These are phyloP conservation scores for Drosophila repletoides DNA, from an alignment of 1,140 invertebrate species.

Conservation along the genomic window DNA sequence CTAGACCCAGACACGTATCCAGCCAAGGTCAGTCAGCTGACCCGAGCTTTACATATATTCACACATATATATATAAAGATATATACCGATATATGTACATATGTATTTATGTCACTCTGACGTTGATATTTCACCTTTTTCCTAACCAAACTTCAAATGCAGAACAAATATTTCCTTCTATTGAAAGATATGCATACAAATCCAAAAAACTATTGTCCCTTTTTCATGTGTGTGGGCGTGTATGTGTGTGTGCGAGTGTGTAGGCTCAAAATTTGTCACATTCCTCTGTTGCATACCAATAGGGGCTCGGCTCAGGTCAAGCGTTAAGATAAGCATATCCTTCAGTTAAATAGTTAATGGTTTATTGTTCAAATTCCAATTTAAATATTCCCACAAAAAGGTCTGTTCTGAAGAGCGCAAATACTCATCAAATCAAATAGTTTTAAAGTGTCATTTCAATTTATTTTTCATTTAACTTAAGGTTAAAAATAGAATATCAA, in stretches of 20 bases:
- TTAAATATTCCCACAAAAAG: constrained; percentile 1
- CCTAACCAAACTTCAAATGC: not conserved
- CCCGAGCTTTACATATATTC: constrained; percentile 2
- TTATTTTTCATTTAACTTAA: too few relatives aligned
- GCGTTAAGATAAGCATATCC: constrained; percentile 26
- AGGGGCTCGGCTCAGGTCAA: constrained; percentile 24
- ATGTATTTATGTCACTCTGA: not conserved
- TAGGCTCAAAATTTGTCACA: constrained; percentile 8
- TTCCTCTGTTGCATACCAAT: constrained; percentile 9
- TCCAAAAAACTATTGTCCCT: constrained; percentile 20
- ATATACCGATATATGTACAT: not conserved
- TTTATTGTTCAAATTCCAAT: too few relatives aligned
- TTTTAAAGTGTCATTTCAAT: too few relatives aligned
- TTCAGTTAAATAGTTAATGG: not conserved
- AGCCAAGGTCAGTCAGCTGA: constrained; percentile 23
- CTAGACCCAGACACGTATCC: too few relatives aligned
- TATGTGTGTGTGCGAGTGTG: not conserved
- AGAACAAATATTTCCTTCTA: constrained; percentile 18
- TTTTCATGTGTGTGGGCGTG: not conserved
- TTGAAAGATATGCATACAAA: constrained; percentile 23
- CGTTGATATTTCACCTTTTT: constrained; percentile 15
- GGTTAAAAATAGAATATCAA: too few relatives aligned
- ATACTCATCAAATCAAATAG: too few relatives aligned
- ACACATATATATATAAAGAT: not conserved
- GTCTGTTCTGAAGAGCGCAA: not conserved